Percentiles rank a stretch among this genome's conserved stretches.
phyloP scores from a whole-genome alignment of 2,888 invertebrate genomes.

The Aphodius sticticus region DNA sequence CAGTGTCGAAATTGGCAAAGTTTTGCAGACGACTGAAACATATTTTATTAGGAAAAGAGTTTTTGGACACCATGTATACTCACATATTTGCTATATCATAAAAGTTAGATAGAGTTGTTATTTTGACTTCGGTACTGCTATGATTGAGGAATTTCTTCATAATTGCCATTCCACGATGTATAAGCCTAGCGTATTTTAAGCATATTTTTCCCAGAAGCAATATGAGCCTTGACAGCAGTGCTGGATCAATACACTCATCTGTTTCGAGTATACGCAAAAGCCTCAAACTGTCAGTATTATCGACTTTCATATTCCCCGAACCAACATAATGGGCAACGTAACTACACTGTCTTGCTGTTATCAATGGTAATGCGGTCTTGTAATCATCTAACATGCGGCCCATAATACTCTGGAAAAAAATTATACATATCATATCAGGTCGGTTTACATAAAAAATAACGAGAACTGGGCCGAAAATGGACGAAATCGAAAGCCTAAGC shows the following conservation, averaged over 20 bases:
- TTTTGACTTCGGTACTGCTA: constrained; percentile 5
- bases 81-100: constrained; percentile 28
- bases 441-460: too few species aligned
- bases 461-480: too few species aligned
- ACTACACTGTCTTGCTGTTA: neutral
- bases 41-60: neutral
- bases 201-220: constrained; percentile 27
- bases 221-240: constrained; percentile 19
- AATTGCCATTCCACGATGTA: neutral
- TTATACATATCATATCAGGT: neutral
- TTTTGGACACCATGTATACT: neutral
- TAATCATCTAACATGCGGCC: neutral
- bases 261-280: neutral
- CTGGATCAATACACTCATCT: constrained; percentile 6
- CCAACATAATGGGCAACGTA: neutral
- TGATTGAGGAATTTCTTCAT: constrained; percentile 22
- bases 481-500: too few species aligned
- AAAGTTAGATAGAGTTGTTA: constrained; percentile 22
- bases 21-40: constrained; percentile 21
- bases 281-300: neutral
- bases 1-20: constrained; percentile 18
- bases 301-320: neutral
- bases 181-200: constrained; percentile 6
- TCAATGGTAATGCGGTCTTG: neutral
- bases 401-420: neutral